Conservation (phyloP, 2,797 vertebrate genomes). For the Pempheris klunzingeri region DNA sequence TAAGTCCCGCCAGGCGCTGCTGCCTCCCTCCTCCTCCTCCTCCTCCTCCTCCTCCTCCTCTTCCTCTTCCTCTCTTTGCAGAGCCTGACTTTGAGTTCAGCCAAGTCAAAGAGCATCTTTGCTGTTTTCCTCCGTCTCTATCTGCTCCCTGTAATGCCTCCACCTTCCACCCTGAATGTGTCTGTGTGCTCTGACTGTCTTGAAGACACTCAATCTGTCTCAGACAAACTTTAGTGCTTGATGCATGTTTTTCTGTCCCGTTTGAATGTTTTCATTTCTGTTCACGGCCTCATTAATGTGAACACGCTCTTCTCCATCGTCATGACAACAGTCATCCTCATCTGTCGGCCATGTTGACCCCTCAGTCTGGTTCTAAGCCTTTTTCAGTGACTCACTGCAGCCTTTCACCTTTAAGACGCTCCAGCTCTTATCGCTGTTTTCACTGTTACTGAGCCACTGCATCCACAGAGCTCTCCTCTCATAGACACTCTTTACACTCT, state of each 20-base stretch:
- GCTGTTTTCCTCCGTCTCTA: constrained; percentile 75
- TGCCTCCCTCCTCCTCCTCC: constrained; percentile 80
- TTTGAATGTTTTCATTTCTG: constrained; percentile 44
- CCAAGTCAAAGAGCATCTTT: constrained; percentile 64
- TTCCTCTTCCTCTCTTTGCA: constrained; percentile 72
- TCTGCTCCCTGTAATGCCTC: constrained; percentile 82
- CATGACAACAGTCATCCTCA: constrained; percentile 52
- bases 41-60: too few relatives aligned
- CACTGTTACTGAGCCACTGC: too few relatives aligned
- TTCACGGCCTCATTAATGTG: constrained; percentile 27
- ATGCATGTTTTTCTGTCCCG: constrained; percentile 61
- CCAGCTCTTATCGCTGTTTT: too few relatives aligned
- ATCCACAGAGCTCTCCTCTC: too few relatives aligned
- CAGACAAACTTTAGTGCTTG: constrained; percentile 17
- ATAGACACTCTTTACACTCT: too few relatives aligned
- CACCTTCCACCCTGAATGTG: constrained; percentile 61
- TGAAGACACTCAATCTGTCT: constrained; percentile 21
- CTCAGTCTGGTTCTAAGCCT: too few relatives aligned
- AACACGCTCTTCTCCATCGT: constrained; percentile 38
- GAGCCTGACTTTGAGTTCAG: constrained; percentile 72
- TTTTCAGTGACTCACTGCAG: constrained; percentile 42
- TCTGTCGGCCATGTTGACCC: constrained; percentile 58
- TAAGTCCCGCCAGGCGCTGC: constrained; percentile 92
- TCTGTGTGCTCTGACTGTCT: constrained; percentile 48
- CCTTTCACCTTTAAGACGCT: constrained; percentile 58